Evolutionary conservation across 2,113 vertebrate species (phyloP).

Genomic region (Trichechus manatus): DNA sequence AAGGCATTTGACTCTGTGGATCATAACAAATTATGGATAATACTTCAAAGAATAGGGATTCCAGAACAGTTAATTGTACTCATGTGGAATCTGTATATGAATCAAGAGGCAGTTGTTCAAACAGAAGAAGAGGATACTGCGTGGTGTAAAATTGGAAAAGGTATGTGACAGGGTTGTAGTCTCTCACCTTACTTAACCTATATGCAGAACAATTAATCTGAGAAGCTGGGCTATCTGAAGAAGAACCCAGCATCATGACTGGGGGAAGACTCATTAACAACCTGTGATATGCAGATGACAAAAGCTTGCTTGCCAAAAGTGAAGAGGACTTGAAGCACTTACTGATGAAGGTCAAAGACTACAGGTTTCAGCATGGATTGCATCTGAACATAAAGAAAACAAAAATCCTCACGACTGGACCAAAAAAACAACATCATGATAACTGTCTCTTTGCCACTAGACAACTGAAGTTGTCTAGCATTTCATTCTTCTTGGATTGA

Average conservation of each 20-base stretch:
- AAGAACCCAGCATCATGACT: not conserved
- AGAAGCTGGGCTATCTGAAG: not conserved
- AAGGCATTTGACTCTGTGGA: not conserved
- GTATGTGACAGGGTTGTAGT: not conserved
- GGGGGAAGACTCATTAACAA: not conserved
- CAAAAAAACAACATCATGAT: not conserved
- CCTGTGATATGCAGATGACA: not conserved
- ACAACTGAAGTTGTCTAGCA: not conserved
- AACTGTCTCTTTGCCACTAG: not conserved
- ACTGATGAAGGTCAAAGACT: not conserved
- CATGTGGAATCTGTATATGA: not conserved
- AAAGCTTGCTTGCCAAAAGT: not conserved
- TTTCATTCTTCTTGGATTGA: not conserved
- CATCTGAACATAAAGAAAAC: not conserved
- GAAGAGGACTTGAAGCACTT: not conserved
- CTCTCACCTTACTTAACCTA: not conserved
- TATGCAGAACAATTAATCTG: not conserved
- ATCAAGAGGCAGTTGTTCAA: not conserved
- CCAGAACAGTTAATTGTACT: not conserved
- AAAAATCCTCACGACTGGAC: not conserved
- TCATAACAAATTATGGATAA: not conserved
- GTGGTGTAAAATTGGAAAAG: not conserved
- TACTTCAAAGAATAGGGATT: not conserved
- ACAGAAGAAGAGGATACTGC: not conserved
- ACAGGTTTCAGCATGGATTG: not conserved